Conservation (phyloP, 2,888 invertebrate genomes). For the Caenorhabditis imperialis region DNA sequence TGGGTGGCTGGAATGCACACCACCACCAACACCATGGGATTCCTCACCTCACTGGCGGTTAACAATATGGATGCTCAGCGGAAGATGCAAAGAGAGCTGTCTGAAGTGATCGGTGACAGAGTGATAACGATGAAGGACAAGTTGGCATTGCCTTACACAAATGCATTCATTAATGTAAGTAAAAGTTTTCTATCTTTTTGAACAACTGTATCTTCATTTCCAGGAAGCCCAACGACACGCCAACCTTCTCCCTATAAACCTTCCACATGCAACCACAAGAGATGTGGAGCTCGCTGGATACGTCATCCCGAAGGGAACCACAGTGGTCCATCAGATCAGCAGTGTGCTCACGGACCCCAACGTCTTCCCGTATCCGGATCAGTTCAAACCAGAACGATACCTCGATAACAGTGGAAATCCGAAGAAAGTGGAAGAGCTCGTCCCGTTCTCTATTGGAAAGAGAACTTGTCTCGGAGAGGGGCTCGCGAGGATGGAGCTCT, state of each 20-base stretch:
- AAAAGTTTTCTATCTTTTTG: too few species aligned
- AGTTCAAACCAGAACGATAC: constrained; percentile 41
- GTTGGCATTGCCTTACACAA: constrained; percentile 51
- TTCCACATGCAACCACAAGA: constrained; percentile 9
- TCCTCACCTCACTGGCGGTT: constrained; percentile 46
- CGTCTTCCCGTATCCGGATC: constrained; percentile 48
- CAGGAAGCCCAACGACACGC: constrained; percentile 57
- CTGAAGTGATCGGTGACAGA: constrained; percentile 60
- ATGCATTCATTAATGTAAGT: constrained; percentile 62
- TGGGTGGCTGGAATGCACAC: constrained; percentile 69
- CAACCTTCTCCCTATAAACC: constrained; percentile 52
- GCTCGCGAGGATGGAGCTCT: constrained; percentile 54
- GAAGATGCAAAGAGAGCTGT: constrained; percentile 60
- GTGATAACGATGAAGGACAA: constrained; percentile 63
- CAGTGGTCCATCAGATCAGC: constrained; percentile 47
- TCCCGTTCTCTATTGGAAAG: constrained; percentile 56
- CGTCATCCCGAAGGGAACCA: constrained; percentile 21
- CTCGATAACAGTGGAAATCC: constrained; percentile 34
- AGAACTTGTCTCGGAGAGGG: constrained; percentile 55
- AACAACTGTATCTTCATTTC: too few species aligned
- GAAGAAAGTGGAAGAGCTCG: constrained; percentile 45
- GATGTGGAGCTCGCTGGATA: constrained; percentile 30
- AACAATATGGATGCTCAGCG: constrained; percentile 25
- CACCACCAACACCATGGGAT: constrained; percentile 62
- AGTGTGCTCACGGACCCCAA: constrained; percentile 30